Percentiles rank a stretch among this genome's conserved stretches.
Conservation (phyloP, 1,140 invertebrate species). For the Armadillidium nasatum region DNA sequence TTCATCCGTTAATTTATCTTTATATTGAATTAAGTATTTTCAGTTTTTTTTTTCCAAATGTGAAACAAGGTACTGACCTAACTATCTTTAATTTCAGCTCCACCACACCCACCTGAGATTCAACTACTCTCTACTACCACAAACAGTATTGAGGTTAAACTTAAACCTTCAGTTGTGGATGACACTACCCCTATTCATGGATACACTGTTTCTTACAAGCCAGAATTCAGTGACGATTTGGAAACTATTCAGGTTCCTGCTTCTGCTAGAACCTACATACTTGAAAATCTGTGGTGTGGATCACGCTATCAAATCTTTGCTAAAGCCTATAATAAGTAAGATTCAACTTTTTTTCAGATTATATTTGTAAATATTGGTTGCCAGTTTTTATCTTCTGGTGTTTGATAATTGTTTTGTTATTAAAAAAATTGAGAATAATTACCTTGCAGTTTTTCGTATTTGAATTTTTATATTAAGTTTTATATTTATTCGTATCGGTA, state of each 20-base stretch:
- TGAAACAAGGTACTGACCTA: too few relatives aligned
- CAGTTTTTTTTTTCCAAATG: too few relatives aligned
- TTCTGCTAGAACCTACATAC: constrained; percentile 71
- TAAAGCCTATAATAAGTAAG: constrained; percentile 80
- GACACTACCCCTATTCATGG: constrained; percentile 73
- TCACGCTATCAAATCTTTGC: constrained; percentile 88
- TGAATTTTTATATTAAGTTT: too few relatives aligned
- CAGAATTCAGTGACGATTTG: constrained; percentile 81
- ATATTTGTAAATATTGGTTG: too few relatives aligned
- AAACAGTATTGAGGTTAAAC: constrained; percentile 70
- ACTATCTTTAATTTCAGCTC: constrained; percentile 55
- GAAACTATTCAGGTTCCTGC: constrained; percentile 54
- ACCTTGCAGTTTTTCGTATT: too few relatives aligned
- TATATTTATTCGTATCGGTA: too few relatives aligned
- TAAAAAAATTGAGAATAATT: too few relatives aligned
- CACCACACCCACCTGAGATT: constrained; percentile 75
- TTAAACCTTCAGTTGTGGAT: constrained; percentile 62
- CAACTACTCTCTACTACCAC: constrained; percentile 75
- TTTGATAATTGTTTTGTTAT: background rate
- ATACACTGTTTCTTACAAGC: constrained; percentile 87
- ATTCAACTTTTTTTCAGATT: constrained; percentile 27
- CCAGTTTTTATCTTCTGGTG: background rate
- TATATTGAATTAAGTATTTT: too few relatives aligned
- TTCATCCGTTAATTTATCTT: too few relatives aligned
- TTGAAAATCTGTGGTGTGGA: constrained; percentile 81